Base-by-base conservation (phyloP, 2,888 invertebrate species). In the Iphiclides podalirius region DNA sequence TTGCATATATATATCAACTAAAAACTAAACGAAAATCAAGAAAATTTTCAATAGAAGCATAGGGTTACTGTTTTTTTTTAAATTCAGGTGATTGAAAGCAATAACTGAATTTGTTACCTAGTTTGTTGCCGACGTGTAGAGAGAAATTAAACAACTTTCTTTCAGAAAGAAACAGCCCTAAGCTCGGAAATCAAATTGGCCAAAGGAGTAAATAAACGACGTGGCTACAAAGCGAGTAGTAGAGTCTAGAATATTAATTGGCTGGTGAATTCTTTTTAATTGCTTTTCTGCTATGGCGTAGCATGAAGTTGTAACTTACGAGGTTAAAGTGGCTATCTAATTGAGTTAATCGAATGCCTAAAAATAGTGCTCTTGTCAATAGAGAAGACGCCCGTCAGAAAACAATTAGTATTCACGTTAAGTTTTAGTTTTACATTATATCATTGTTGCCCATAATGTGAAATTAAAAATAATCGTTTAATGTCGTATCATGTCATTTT, bases 171-270 rank as follows among this genome's bases (percentile, higher is more conserved):
- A 44, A 37, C 36, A 16, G 17, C 13, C 31, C 17, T 37, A 34
- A 26, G 28, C 36, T 17, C 13, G 36, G n/a, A 48, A 42, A 42
- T 37, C 28, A 47, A 42, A 40, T 41, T 47, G 35, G 33, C 16
- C 31, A 31, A 42, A 36, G 41, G 28, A 42, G 37, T 41, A 28
- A 42, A 41, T 31, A 42, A 42, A 37, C 41, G 41, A 41, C 28
- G 40, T 35, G 36, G 41, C 36, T 42, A 36, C 36, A 37, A 42
- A 47, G 37, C 31, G 37, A 42, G 37, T 16, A 35, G 41, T 41
- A 41, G 36, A 34, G 36, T 36, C 36, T 47, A 17, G 47, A 41
- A 47, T 42, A 37, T 47, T 36, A 47, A 47, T 47, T 42, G 47
- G 14, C 41, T 47, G 28, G 17, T 42, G 35, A 40, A 47, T 36